These are phyloP conservation scores for Phymanthus crucifer DNA, from an alignment of 92 coral and sea anemone species.

Conservation along the genomic window DNA sequence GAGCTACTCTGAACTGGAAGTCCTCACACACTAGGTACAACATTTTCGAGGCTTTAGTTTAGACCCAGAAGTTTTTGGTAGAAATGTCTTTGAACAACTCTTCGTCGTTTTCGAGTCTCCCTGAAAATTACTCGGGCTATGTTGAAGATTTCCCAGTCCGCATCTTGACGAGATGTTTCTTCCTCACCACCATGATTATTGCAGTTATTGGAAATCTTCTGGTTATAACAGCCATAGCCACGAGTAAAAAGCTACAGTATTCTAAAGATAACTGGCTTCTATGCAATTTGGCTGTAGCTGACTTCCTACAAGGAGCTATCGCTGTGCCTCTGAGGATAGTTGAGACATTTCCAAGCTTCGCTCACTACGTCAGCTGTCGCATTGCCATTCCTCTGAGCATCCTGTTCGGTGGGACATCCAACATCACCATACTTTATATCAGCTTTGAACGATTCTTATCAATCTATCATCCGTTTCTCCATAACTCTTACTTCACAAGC, in stretches of 20 bases:
- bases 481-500: constrained; percentile 20
- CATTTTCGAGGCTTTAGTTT: background rate
- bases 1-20: background rate
- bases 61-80: background rate
- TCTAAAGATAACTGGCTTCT: constrained; percentile 56
- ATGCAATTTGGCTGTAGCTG: constrained; percentile 66
- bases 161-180: constrained; percentile 7
- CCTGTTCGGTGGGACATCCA: constrained; percentile 63
- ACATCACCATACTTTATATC: constrained; percentile 56
- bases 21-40: background rate
- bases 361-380: constrained; percentile 39
- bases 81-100: background rate
- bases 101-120: background rate
- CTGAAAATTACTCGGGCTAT: background rate
- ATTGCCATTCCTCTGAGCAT: constrained; percentile 55
- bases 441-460: constrained; percentile 62
- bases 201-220: constrained; percentile 64
- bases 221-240: constrained; percentile 46
- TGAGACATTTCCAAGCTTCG: constrained; percentile 30
- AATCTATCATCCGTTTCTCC: constrained; percentile 48
- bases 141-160: background rate
- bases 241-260: constrained; percentile 37
- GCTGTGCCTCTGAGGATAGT: constrained; percentile 58
- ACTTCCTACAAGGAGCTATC: constrained; percentile 64
- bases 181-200: constrained; percentile 13